Percentiles rank a stretch among this genome's conserved stretches.
phyloP scores from a whole-genome alignment of 2,888 invertebrate species.

The Erebia palarica region DNA sequence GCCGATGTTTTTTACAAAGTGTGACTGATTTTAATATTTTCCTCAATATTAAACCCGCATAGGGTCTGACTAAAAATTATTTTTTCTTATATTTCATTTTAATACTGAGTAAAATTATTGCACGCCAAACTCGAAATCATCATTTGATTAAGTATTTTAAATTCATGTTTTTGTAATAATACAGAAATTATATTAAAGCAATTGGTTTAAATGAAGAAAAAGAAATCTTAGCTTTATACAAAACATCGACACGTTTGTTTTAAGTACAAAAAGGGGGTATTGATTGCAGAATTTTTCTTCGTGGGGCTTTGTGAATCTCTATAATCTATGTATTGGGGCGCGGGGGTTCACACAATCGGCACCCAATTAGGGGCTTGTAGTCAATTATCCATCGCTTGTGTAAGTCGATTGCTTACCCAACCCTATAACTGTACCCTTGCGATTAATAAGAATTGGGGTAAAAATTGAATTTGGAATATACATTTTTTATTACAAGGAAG shows the following conservation, averaged over 20 bases:
- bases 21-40: background rate
- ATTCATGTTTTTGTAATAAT: too few species aligned
- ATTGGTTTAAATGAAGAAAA: constrained; percentile 7
- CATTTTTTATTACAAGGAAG: background rate
- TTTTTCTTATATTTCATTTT: background rate
- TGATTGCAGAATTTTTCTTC: constrained; percentile 23
- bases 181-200: background rate
- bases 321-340: constrained; percentile 34
- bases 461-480: constrained; percentile 8
- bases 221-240: constrained; percentile 1
- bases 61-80: too few species aligned
- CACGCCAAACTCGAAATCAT: background rate
- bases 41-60: too few species aligned
- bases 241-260: constrained; percentile 37
- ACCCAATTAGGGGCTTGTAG: constrained; percentile 46
- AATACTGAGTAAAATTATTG: background rate
- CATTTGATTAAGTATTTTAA: too few species aligned
- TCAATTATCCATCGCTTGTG: constrained; percentile 43
- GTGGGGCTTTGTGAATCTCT: constrained; percentile 30
- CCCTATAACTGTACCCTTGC: constrained; percentile 30
- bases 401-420: constrained; percentile 37
- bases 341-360: constrained; percentile 42
- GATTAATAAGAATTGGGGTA: constrained; percentile 12
- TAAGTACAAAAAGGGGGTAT: constrained; percentile 48
- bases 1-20: constrained; percentile 23